Base-by-base conservation (phyloP, 2,113 vertebrate species). In the Burhinus bistriatus region DNA sequence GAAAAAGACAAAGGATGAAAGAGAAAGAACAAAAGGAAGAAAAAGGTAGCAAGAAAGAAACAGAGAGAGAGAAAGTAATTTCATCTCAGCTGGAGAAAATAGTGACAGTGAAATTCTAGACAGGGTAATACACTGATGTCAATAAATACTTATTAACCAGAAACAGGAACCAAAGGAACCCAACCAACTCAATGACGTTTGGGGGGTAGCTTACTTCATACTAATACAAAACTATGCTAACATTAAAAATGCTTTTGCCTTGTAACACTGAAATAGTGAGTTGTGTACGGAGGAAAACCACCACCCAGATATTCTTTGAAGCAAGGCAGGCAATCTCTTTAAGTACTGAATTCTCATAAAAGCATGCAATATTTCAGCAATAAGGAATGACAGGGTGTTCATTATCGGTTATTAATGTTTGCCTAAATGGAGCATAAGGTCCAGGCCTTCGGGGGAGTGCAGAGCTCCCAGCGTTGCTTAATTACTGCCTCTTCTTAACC, bases 351-450 rank as follows among this genome's bases (percentile, higher is more conserved):
- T 81, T 84, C 91, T 89, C 87, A 42, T 25, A 45, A 75, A 81
- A 91, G 83, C 21, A 10, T 61, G 36, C 72, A 27, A 55, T 59
- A 82, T 75, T 91, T 90, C 88, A 79, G 89, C 93, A 83, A 26
- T 69, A 73, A 93, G 70, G 90, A 95, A 89, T 40, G 81, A 82
- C 85, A 68, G 23, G 49, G 34, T 68, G 62, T 91, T 92, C 75
- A 83, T 87, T 89, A 80, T 55, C 2, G 11, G 64, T 86, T 62
- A 71, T 97, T 80, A 96, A 94, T 93, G 94, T 89, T 93, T 91
- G 92, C 77, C 90, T 89, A 93, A 96, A 83, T 78, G 84, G 72
- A 92, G 58, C 68, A 69, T 62, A 85, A 88, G 93, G 87, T 68
- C 70, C 84, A 58, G 85, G 93, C 87, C 66, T 90, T 87, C 1